A percentile compares a stretch with the other conserved stretches of the same genome.
Conservation (phyloP, 2,888 invertebrate genomes). For the Spodoptera littoralis region DNA sequence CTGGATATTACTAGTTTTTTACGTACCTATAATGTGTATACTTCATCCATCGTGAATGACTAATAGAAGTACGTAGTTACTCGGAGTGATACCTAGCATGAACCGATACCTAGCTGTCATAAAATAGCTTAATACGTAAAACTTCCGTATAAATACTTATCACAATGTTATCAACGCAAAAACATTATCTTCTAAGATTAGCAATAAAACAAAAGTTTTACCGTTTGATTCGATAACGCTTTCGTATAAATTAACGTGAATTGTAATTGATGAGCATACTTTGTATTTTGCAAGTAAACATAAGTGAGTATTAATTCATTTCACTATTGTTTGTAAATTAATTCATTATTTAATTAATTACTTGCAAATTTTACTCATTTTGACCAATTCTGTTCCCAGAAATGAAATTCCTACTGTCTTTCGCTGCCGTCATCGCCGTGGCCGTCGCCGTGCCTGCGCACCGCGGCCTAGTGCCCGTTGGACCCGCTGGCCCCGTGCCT, state of each 20-base stretch:
- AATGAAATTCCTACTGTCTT: slow-evolving; percentile 50
- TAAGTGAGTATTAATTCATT: slow-evolving; percentile 40
- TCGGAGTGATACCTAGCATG: slow-evolving; percentile 4
- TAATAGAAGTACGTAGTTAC: too few relatives aligned
- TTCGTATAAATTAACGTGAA: slow-evolving; percentile 43
- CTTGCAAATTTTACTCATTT: background rate
- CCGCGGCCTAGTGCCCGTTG: slow-evolving; percentile 32
- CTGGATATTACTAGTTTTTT: too few relatives aligned
- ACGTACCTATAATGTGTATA: too few relatives aligned
- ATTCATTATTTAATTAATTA: background rate
- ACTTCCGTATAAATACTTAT: slow-evolving; percentile 14
- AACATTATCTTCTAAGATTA: slow-evolving; percentile 20
- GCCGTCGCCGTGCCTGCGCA: slow-evolving; percentile 34
- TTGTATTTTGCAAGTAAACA: slow-evolving; percentile 46
- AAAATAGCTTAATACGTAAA: slow-evolving; percentile 21
- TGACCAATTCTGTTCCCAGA: slow-evolving; percentile 25
- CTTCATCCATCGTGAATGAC: too few relatives aligned
- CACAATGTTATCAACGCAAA: slow-evolving; percentile 2
- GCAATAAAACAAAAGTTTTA: slow-evolving; percentile 1
- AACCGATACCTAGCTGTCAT: slow-evolving; percentile 15
- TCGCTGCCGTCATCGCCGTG: slow-evolving; percentile 45
- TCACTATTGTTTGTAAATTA: background rate
- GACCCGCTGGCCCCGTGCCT: slow-evolving; percentile 34
- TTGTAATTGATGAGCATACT: slow-evolving; percentile 33
- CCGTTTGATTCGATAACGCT: slow-evolving; percentile 41